These are phyloP conservation scores for Drosophila atroscutellata DNA, from an alignment of 2,888 invertebrate species.

Conservation along the genomic window DNA sequence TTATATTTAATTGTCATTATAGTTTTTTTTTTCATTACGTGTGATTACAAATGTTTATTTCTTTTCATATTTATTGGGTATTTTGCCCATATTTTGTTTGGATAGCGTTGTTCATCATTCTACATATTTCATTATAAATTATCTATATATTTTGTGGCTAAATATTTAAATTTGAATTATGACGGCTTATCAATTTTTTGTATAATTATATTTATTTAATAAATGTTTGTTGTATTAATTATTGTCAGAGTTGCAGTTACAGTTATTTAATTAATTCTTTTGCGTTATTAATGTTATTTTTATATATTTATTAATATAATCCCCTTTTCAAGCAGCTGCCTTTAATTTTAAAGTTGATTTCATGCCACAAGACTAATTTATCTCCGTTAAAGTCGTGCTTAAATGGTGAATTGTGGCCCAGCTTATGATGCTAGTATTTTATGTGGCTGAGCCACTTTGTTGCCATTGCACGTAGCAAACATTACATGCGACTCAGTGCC, in stretches of 20 bases:
- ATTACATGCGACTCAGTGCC: conserved; percentile 47
- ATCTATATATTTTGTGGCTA: background rate
- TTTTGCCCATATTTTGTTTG: background rate
- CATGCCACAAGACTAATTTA: conserved; percentile 6
- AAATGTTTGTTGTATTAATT: background rate
- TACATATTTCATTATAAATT: background rate
- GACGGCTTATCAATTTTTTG: background rate
- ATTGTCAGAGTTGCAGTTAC: background rate
- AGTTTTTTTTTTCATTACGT: background rate
- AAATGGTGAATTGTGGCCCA: conserved; percentile 25
- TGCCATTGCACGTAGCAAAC: conserved; percentile 53
- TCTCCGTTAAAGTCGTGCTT: conserved; percentile 19
- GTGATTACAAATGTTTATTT: background rate
- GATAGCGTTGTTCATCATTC: background rate
- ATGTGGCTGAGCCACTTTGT: conserved; percentile 21
- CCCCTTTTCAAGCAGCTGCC: background rate
- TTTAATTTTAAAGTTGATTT: background rate
- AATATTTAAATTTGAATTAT: background rate
- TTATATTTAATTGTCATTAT: conserved; percentile 27
- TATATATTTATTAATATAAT: too few species aligned
- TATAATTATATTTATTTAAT: background rate
- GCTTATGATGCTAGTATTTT: conserved; percentile 5
- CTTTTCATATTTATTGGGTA: background rate
- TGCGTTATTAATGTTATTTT: background rate
- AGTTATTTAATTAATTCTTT: background rate